Conservation (phyloP, 2,797 vertebrate species). For the Tamandua tetradactyla region DNA sequence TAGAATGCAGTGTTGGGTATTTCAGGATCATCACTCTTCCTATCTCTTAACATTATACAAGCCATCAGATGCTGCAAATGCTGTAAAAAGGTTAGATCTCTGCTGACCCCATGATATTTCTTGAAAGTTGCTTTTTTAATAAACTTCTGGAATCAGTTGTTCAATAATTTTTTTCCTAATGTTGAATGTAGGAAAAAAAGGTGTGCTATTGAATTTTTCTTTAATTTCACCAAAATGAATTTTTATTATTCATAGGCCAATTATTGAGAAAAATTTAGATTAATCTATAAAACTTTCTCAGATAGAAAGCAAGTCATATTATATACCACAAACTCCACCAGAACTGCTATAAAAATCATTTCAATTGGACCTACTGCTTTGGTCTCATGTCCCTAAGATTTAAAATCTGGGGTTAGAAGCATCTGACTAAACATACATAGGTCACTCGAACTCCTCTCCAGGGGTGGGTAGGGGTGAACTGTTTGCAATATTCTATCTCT, state of each 20-base stretch:
- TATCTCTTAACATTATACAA: not conserved
- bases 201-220: not conserved
- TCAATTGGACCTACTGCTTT: not conserved
- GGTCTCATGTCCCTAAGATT: not conserved
- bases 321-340: not conserved
- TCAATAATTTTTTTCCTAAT: not conserved
- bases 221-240: not conserved
- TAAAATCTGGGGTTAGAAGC: not conserved
- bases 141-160: not conserved
- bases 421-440: not conserved
- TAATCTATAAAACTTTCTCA: not conserved
- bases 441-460: not conserved
- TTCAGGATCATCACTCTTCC: not conserved
- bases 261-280: not conserved
- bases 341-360: not conserved
- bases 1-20: not conserved
- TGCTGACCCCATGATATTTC: not conserved
- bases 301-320: not conserved
- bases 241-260: not conserved
- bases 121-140: not conserved
- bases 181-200: not conserved
- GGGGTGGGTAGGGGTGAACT: not conserved
- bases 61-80: not conserved
- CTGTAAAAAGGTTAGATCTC: not conserved
- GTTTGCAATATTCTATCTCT: not conserved